A percentile compares a stretch with the other conserved stretches of the same genome.
phyloP scores from a whole-genome alignment of 2,888 invertebrate genomes.

The Hirtodrosophila confusa region DNA sequence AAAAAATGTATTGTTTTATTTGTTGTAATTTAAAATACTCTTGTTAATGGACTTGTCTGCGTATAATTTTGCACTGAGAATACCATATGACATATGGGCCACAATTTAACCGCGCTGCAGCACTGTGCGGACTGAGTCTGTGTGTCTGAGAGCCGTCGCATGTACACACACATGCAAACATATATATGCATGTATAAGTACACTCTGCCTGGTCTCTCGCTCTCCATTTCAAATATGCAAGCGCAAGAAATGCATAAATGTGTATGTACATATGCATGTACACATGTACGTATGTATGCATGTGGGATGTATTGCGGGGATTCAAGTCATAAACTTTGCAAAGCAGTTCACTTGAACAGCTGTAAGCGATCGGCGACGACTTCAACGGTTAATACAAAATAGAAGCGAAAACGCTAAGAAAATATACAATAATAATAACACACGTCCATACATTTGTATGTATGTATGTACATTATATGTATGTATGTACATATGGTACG shows the following conservation, averaged over 20 bases:
- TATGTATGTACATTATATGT: conserved; percentile 23
- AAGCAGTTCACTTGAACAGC: conserved; percentile 74
- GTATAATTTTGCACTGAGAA: too few species aligned
- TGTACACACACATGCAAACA: conserved; percentile 6
- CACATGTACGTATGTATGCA: conserved; percentile 28
- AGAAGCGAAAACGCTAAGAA: conserved; percentile 43
- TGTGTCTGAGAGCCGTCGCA: conserved; percentile 42
- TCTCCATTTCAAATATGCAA: conserved; percentile 42
- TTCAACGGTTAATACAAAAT: conserved; percentile 59
- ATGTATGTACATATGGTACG: conserved; percentile 13
- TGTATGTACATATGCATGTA: conserved; percentile 11
- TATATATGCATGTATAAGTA: not conserved
- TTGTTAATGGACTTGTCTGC: too few species aligned
- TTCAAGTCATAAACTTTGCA: conserved; percentile 64
- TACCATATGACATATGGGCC: conserved; percentile 2
- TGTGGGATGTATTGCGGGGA: conserved; percentile 42
- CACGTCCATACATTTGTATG: conserved; percentile 19
- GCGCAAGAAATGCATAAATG: conserved; percentile 24
- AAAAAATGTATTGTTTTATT: too few species aligned
- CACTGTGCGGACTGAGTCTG: conserved; percentile 32
- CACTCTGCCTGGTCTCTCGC: conserved; percentile 26
- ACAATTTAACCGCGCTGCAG: conserved; percentile 25
- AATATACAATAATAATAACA: conserved; percentile 33
- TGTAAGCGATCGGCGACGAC: conserved; percentile 72
- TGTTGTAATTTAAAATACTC: too few species aligned